Percentiles rank a stretch among this genome's conserved stretches.
These are phyloP conservation scores for Delichon dasypus DNA, from an alignment of 2,797 vertebrate species.

Conservation along the genomic window DNA sequence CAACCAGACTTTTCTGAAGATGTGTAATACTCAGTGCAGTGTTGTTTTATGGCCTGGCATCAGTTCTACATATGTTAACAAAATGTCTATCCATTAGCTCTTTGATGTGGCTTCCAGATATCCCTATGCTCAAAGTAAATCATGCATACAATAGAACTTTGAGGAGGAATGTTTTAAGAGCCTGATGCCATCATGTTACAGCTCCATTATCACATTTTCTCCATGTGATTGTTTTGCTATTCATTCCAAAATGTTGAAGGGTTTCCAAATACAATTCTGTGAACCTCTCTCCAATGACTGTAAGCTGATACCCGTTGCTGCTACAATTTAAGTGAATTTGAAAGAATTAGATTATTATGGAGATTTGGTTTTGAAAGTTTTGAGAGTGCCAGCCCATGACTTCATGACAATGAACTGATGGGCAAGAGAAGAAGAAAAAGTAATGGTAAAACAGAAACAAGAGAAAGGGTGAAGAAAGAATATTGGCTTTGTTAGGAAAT, in stretches of 20 bases:
- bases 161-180: conserved; percentile 36
- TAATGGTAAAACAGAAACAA: background rate
- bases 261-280: background rate
- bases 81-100: conserved; percentile 47
- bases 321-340: background rate
- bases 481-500: background rate
- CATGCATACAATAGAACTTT: conserved; percentile 33
- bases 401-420: background rate
- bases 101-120: conserved; percentile 62
- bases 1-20: background rate
- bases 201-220: conserved; percentile 38
- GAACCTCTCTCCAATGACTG: background rate
- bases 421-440: background rate
- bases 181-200: background rate
- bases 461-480: background rate
- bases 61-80: conserved; percentile 51
- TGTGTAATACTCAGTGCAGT: background rate
- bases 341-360: background rate
- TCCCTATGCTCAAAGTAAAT: conserved; percentile 25
- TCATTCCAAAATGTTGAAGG: conserved; percentile 7
- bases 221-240: conserved; percentile 12
- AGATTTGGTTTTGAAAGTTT: background rate
- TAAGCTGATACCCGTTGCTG: background rate
- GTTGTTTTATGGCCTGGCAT: conserved; percentile 58
- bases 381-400: background rate